A percentile compares a stretch with the other conserved stretches of the same genome.
Evolutionary conservation across 2,797 vertebrate genomes (phyloP).

Genomic region (Myripristis jacobus): DNA sequence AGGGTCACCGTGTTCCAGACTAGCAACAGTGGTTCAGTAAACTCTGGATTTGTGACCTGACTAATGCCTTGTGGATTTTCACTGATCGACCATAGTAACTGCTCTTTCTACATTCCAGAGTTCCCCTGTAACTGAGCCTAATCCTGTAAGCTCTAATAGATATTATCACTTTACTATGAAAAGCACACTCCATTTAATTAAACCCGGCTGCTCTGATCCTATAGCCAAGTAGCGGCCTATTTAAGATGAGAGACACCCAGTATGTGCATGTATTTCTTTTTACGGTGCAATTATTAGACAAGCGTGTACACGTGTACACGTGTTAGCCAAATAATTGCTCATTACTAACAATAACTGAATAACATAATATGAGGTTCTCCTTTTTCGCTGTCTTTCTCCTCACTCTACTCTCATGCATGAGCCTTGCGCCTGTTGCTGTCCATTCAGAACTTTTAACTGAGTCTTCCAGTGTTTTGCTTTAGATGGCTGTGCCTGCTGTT

Average conservation of each 20-base stretch:
- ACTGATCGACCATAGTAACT: conserved; percentile 57
- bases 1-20: conserved; percentile 49
- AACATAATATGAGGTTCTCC: conserved; percentile 4
- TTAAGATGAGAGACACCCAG: conserved; percentile 8
- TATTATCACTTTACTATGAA: conserved; percentile 75
- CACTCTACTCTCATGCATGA: background rate
- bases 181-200: conserved; percentile 69
- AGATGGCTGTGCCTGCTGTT: conserved; percentile 65
- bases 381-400: conserved; percentile 3
- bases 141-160: conserved; percentile 76
- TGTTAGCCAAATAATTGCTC: conserved; percentile 20
- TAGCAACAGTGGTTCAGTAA: conserved; percentile 55
- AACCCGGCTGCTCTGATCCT: conserved; percentile 57
- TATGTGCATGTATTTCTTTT: conserved; percentile 24
- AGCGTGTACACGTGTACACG: conserved; percentile 22
- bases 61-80: conserved; percentile 62
- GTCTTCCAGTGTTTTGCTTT: conserved; percentile 49
- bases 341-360: conserved; percentile 16
- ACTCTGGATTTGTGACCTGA: conserved; percentile 50
- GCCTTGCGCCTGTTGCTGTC: conserved; percentile 29
- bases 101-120: conserved; percentile 57
- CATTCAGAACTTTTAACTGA: conserved; percentile 52
- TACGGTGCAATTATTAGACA: conserved; percentile 22
- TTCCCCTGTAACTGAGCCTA: conserved; percentile 70
- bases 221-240: conserved; percentile 28